Evolutionary conservation across 1,140 invertebrate genomes (phyloP), one percentile per base, ranked within the genome.

Genomic region (Drosophila dunni): DNA sequence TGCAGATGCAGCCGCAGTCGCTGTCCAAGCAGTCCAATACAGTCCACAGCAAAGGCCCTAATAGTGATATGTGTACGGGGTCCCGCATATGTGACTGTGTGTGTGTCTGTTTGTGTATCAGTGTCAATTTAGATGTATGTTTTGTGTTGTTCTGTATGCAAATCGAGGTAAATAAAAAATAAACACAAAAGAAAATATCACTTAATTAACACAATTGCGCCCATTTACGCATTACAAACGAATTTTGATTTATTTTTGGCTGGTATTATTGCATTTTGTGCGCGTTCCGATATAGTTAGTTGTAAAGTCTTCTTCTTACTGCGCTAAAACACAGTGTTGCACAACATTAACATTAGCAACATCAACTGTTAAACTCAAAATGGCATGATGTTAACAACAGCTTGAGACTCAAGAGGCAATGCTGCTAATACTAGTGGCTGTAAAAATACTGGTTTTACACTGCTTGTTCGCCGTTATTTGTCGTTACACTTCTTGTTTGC

Each of bases 281-380:
- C 71, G 71, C 71, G 71, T 69, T 69, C 71, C 71, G 65, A 74
- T 62, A 67, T 69, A 68, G 29, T 48, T 74, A 20, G n/a, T 61
- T 7, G 20, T 34, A 7, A 34, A 38, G 40, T 73, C 64, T 73
- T 73, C 70, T 61, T 73, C 70, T 73, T 68, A 73, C 70, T 73
- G 54, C 34, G 33, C 15, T 7, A 7, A 53, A 2, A 17, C 34
- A 10, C 33, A 73, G 64, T 58, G 70, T 73, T 70, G 68, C 15
- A 64, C 51, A 70, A 38, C 38, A 20, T 56, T 40, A 56, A 33
- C n/a, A 60, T 45, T 40, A 34, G 8, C 6, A 5, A 29, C 40
- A 65, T 1, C 10, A n/a, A 34, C 50, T 44, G 50, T 17, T 38
- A 20, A 11, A 20, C 38, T 40, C 38, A 40, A 40, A 40, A 40